Evolutionary conservation across 2,797 vertebrate genomes (phyloP), one percentile per base, ranked within the genome.

Genomic region (Astyanax mexicanus): DNA sequence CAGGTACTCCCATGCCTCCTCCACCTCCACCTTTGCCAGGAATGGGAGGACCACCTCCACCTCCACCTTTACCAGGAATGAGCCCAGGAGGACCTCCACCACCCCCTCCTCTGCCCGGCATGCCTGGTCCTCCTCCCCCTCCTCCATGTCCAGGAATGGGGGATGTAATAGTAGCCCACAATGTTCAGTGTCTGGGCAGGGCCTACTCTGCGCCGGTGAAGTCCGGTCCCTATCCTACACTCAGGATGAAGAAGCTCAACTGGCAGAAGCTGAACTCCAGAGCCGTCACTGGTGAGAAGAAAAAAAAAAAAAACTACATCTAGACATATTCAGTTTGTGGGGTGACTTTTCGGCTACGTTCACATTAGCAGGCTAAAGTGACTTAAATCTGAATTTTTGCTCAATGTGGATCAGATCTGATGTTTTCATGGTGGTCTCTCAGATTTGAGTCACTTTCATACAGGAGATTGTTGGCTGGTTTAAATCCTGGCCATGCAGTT

Each of bases 211-310:
- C 88, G 15, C 80, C 88, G 3, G 67, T 9, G 75, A 95, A 89
- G 79, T 60, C 83, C 0, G 82, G 87, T 74, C 93, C 93, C 58
- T 93, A 86, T 0, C 98, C 98, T 40, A 94, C 95, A 0, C 74
- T 96, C 80, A 93, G 96, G 85, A 99, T 99, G 98, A 99, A 99
- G 83, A 99, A 99, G 77, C 92, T 99, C 37, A 99, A 99, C 89
- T 99, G 98, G 98, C 98, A 99, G 91, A 99, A 99, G 82, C 90
- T 99, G n/a, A 93, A 93, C 0, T 90, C 94, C 74, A 95, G 89
- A 0, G 75, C 94, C 4, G 92, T 95, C 15, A 93, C 90, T 72
- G 97, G 98, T 98, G 84, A 85, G 93, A 83, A 29, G n/a, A n/a
- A n/a, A n/a, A n/a, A 21, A 2, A 29, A 1, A 6, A 32, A 12